Conservation (phyloP, 1,140 invertebrate species). For the Tetramorium simillimum region DNA sequence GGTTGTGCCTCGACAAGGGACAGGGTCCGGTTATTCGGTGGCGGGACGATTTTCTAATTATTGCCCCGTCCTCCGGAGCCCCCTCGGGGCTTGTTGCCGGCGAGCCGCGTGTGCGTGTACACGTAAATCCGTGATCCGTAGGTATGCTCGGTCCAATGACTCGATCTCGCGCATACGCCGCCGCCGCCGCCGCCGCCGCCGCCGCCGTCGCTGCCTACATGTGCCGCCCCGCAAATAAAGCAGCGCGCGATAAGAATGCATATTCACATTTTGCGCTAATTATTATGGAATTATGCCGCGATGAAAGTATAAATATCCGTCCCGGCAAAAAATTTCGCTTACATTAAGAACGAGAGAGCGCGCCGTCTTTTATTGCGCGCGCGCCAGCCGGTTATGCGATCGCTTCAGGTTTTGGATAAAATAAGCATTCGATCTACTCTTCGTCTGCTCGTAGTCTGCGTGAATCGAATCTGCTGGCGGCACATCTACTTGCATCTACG, state of each 20-base stretch:
- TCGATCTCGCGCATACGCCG: conserved; percentile 63
- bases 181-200: conserved; percentile 21
- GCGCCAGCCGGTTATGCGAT: background rate
- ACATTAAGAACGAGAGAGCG: background rate
- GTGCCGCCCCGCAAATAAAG: conserved; percentile 31
- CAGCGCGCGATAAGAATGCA: conserved; percentile 55
- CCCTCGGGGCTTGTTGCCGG: conserved; percentile 66
- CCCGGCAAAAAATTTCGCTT: background rate
- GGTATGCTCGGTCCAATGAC: conserved; percentile 52
- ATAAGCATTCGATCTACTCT: background rate
- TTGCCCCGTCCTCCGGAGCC: conserved; percentile 67
- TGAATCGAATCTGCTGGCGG: background rate
- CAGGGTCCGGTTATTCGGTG: conserved; percentile 74
- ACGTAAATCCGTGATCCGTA: conserved; percentile 64
- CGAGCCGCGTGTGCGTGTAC: conserved; percentile 61
- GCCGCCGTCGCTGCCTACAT: conserved; percentile 1
- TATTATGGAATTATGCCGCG: conserved; percentile 56
- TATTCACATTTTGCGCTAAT: conserved; percentile 53
- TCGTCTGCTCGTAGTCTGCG: background rate
- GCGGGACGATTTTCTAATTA: conserved; percentile 77
- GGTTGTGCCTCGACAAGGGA: conserved; percentile 66
- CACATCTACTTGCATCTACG: conserved; percentile 10
- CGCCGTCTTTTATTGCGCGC: background rate
- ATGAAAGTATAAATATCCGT: conserved; percentile 35
- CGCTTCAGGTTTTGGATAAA: background rate